Base-by-base conservation (phyloP, 2,888 invertebrate genomes). In the Torymus auratus region DNA sequence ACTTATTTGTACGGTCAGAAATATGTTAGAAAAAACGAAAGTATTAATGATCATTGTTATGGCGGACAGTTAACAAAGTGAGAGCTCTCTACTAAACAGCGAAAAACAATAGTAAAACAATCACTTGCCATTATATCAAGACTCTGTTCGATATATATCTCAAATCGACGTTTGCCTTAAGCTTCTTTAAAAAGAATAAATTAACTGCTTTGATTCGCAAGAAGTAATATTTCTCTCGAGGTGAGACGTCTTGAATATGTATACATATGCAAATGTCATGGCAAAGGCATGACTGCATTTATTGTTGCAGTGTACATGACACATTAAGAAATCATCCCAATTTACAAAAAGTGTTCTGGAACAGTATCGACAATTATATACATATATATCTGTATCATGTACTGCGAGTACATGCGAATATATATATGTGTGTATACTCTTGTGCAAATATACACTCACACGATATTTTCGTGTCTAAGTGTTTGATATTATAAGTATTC, bases 71-170 rank as follows among this genome's bases (percentile, higher is more conserved):
- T 72, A 82, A 81, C 52, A 15, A 81, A 74, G 58, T 62, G 72
- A 82, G 75, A 78, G 84, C 85, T 85, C 84, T 85, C 84, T 83
- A 84, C 61, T 58, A 75, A 80, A 76, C 76, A 73, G 67, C 77
- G 71, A 80, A 79, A 55, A 75, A 77, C 70, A 69, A 82, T 77
- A 80, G 77, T 67, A 77, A 71, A 72, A 73, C 72, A 73, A 80
- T 84, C 83, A 82, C 83, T 80, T 83, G 83, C 83, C 82, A 81
- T 79, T 83, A 78, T 62, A 83, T 83, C 83, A 83, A 83, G 78
- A 84, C 82, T 84, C 83, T 84, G 83, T 84, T 83, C 82, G 82
- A 83, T 83, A 83, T 76, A 60, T 79, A 78, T 79, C 70, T 82
- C 69, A 70, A 65, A 72, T 77, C 56, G 76, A 77, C 74, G 69